Base-by-base conservation (phyloP, 2,888 invertebrate species). In the Stenotaenia linearis region DNA sequence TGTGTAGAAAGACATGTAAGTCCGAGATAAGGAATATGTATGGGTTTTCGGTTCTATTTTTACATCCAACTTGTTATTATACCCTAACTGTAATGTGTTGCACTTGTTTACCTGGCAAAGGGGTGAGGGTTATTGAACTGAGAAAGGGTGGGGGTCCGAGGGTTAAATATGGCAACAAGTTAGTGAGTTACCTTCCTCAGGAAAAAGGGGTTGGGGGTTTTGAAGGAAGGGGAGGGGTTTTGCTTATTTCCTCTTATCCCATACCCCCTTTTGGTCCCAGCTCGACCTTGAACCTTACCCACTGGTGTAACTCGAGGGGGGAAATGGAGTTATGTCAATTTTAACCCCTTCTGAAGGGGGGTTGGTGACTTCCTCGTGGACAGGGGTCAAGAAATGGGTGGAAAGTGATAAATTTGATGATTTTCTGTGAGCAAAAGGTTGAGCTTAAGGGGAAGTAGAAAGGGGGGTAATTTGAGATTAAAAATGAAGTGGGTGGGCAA, bases 401-500 rank as follows among this genome's bases (percentile, higher is more conserved):
- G 25, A 28, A 69, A 69, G 69, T 25, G 69, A 69, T 69, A 69
- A 69, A 69, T 69, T 69, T 28, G 69, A 69, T 10, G 69, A 69
- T 69, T 69, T 69, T 10, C 10, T 25, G 69, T 69, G 69, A 69
- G 69, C 69, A 69, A 69, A 69, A 69, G 28, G 69, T 25, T 69
- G 25, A 28, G 23, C 15, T 28, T 69, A 15, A 23, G 25, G 28
- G 69, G 69, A n/a, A 15, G 28, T 69, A 12, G 28, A 61, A 45
- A 50, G 21, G 50, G 50, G 23, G 69, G 61, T 61, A 25, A 61
- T 69, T 28, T 69, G 69, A 69, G 69, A 69, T 69, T 69, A 69
- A 4, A 69, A 69, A 69, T 69, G 69, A 69, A 69, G 69, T 69
- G n/a, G 50, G 69, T 69, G 69, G 69, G 69, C 69, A 69, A 69